Conservation (phyloP, 1,140 invertebrate genomes). For the Elymnias hypermnestra region DNA sequence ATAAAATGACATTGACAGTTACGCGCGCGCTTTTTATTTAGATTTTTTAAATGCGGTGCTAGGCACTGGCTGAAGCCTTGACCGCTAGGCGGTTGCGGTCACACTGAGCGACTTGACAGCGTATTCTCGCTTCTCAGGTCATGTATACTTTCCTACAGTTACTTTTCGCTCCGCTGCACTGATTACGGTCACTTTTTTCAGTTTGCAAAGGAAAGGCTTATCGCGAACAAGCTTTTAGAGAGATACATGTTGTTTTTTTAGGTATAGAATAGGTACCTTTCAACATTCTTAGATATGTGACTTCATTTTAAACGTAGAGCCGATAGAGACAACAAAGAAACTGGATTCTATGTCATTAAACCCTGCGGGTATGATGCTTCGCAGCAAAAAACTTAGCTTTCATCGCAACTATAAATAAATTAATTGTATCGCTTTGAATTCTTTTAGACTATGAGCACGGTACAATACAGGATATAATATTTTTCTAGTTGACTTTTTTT, state of each 20-base stretch:
- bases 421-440: too few species aligned
- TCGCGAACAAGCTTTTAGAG: slow-evolving; percentile 28
- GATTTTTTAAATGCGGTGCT: slow-evolving; percentile 44
- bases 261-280: slow-evolving; percentile 2
- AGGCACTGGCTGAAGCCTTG: slow-evolving; percentile 49
- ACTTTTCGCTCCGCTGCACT: slow-evolving; percentile 65
- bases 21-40: slow-evolving; percentile 49
- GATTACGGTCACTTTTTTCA: slow-evolving; percentile 56
- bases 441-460: too few species aligned
- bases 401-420: too few species aligned
- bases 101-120: slow-evolving; percentile 46
- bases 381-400: not conserved
- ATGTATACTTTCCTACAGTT: slow-evolving; percentile 49
- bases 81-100: slow-evolving; percentile 61
- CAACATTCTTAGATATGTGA: slow-evolving; percentile 2
- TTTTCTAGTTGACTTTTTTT: too few species aligned
- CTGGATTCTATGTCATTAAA: slow-evolving; percentile 1
- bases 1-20: slow-evolving; percentile 42
- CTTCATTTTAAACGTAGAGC: not conserved
- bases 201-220: slow-evolving; percentile 46
- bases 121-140: slow-evolving; percentile 38
- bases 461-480: too few species aligned
- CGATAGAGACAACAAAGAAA: slow-evolving; percentile 4
- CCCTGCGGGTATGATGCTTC: not conserved
- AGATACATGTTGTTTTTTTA: slow-evolving; percentile 23